phyloP scores from a whole-genome alignment of 2,888 invertebrate genomes.

The Meganola albula region DNA sequence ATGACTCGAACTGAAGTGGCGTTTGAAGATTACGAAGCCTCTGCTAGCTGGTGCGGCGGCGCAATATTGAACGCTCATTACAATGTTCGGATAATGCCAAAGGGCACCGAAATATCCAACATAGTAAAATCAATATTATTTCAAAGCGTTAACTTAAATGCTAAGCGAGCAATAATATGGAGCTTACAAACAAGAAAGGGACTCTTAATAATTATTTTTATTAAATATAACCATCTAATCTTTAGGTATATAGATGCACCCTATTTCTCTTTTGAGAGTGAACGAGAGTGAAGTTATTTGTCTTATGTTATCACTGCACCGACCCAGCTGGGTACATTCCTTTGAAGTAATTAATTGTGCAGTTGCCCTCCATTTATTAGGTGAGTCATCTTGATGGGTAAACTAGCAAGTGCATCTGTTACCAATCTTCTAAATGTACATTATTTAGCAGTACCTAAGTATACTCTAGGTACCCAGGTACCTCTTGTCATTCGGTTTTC shows the following conservation, averaged over 20 bases:
- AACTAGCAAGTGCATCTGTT: constrained; percentile 36
- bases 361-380: constrained; percentile 53
- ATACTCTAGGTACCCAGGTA: too few species aligned
- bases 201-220: background rate
- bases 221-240: too few species aligned
- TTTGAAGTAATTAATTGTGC: constrained; percentile 60
- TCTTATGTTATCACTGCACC: constrained; percentile 55
- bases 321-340: constrained; percentile 59
- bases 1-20: constrained; percentile 49
- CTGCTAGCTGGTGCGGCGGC: constrained; percentile 30
- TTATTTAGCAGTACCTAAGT: constrained; percentile 1
- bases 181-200: constrained; percentile 3
- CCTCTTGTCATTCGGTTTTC: too few species aligned
- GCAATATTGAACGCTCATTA: constrained; percentile 38
- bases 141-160: constrained; percentile 11
- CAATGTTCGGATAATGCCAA: constrained; percentile 37
- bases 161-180: constrained; percentile 1
- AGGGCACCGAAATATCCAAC: constrained; percentile 17
- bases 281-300: constrained; percentile 38
- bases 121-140: constrained; percentile 14
- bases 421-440: constrained; percentile 26
- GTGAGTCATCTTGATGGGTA: constrained; percentile 54
- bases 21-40: constrained; percentile 41
- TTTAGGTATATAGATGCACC: too few species aligned
- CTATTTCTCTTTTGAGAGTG: constrained; percentile 1